Evolutionary conservation across 2,797 vertebrate species (phyloP), one percentile per base, ranked within the genome.

Genomic region (Melanotaenia pygmaea): DNA sequence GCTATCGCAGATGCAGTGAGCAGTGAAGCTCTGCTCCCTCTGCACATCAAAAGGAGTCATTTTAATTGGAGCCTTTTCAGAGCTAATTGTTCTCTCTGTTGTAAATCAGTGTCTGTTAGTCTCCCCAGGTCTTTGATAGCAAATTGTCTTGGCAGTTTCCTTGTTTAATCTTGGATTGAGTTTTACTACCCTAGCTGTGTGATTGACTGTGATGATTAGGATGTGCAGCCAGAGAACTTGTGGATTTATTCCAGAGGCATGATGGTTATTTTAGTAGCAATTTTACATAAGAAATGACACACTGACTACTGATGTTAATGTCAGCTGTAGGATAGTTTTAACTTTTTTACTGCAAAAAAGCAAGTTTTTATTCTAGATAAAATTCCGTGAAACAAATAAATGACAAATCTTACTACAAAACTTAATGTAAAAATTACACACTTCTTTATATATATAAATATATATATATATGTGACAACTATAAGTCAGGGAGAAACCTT

Each of bases 71-170:
- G 82, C 82, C 90, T 91, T 91, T 90, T 92, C 82, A 85, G 79
- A 73, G 11, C 88, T 92, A 93, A 93, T 92, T 93, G 91, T 91
- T 90, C 88, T 88, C 84, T 89, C 84, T 92, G 90, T 90, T 90
- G 89, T 89, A 89, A 92, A 92, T 92, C 90, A 89, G 84, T 79
- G 88, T 83, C 85, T 89, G 78, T 86, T 88, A 74, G 85, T 91
- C 88, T 88, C 83, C 84, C 81, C 84, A 81, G 86, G 87, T 92
- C 89, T 89, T 88, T 87, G 85, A 89, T 77, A 86, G 82, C 87
- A 89, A 92, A 91, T 89, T 86, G 83, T 91, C 89, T 90, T 81
- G 86, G 83, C 80, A 73, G 72, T 80, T 89, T 90, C 73, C 83
- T 86, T 64, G 79, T 90, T 90, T 91, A 79, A 88, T 89, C 86